Percentiles rank a stretch among this genome's conserved stretches.
Conservation (phyloP, 2,113 vertebrate genomes). For the Burhinus oedicnemus region DNA sequence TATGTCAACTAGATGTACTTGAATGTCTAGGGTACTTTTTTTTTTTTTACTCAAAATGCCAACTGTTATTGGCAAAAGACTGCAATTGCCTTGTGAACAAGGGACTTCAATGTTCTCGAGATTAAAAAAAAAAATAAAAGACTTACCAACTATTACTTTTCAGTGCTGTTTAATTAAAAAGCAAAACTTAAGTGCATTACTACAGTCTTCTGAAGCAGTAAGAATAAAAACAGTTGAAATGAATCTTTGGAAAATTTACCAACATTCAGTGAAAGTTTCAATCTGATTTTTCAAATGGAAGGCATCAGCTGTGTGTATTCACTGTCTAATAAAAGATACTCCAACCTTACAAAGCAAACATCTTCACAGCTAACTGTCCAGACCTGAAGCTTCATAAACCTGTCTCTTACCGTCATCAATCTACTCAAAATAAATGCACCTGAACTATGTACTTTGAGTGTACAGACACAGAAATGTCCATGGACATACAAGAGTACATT, state of each 20-base stretch:
- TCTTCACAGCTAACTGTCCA: neutral
- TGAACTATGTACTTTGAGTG: neutral
- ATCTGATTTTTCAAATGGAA: neutral
- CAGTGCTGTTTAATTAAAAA: neutral
- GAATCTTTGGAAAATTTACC: neutral
- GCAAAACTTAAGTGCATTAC: neutral
- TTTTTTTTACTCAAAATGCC: neutral
- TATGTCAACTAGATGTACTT: neutral
- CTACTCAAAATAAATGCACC: neutral
- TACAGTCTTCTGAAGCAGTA: neutral
- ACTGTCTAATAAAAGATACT: neutral
- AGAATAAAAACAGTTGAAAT: neutral
- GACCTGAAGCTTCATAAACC: neutral
- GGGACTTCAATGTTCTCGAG: neutral
- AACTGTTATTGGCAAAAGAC: neutral
- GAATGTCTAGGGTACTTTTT: neutral
- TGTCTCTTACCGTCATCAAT: neutral
- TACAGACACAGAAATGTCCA: neutral
- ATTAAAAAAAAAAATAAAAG: neutral
- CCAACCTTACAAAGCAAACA: neutral
- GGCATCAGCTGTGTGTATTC: too few relatives aligned
- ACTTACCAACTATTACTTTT: neutral
- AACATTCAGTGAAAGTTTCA: neutral
- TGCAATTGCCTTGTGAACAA: neutral
- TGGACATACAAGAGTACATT: neutral